Evolutionary conservation across 2,113 vertebrate genomes (phyloP).

Genomic region (Ictalurus furcatus): DNA sequence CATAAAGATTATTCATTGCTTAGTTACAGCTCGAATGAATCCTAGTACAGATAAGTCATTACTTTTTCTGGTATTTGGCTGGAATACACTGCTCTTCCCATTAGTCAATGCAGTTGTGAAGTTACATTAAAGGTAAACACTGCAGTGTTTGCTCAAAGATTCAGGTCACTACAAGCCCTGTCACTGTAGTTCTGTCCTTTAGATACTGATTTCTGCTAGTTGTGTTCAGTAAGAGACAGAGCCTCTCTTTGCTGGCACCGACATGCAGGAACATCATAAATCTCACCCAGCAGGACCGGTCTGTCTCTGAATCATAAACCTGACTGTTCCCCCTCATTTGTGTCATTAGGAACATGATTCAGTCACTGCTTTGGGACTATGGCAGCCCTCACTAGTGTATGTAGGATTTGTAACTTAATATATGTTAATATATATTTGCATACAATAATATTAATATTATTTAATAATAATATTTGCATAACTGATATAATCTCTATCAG

Average conservation of each 20-base stretch:
- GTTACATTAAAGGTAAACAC: background rate
- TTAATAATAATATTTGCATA: too few species aligned
- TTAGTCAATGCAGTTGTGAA: background rate
- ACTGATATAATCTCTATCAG: background rate
- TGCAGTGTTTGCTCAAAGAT: background rate
- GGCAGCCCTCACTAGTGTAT: background rate
- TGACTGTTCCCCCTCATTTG: background rate
- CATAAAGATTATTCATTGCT: background rate
- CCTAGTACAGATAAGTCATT: too few species aligned
- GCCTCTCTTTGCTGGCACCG: background rate
- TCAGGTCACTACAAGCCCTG: background rate
- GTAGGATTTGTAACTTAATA: background rate
- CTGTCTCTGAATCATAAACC: background rate
- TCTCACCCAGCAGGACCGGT: background rate
- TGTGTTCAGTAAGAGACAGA: background rate
- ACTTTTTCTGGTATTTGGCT: background rate
- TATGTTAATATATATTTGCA: too few species aligned
- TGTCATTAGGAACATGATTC: background rate
- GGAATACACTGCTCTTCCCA: background rate
- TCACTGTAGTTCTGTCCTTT: background rate
- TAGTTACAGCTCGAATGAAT: background rate
- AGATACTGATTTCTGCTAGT: background rate
- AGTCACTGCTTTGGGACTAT: background rate
- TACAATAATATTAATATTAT: too few species aligned
- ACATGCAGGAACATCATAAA: background rate